Evolutionary conservation across 2,888 invertebrate species (phyloP).

Genomic region (Tridacna gigas): DNA sequence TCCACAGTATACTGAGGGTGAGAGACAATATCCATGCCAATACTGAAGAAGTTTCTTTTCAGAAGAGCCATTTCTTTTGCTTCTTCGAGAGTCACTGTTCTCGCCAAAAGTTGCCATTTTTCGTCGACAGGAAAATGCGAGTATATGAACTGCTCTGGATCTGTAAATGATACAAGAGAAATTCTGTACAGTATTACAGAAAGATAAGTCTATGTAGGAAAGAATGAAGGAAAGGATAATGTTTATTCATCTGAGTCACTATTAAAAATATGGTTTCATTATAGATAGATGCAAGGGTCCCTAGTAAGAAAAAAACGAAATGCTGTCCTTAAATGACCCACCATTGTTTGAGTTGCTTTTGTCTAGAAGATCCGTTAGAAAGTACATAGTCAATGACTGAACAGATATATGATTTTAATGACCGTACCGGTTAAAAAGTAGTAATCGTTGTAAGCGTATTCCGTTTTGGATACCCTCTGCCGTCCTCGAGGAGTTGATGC

Average conservation of each 20-base stretch:
- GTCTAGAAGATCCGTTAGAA: no score
- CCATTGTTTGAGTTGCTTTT: no score
- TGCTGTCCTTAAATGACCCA: no score
- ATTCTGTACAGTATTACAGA: no score
- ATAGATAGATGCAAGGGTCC: no score
- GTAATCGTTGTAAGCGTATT: conserved; percentile 69
- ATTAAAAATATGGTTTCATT: no score
- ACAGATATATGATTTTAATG: no score
- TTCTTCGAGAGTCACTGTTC: conserved; percentile 69
- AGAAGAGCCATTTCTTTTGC: conserved; percentile 68
- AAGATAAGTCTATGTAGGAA: no score
- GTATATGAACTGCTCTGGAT: conserved; percentile 74
- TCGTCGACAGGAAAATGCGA: conserved; percentile 75
- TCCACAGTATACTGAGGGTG: conserved; percentile 63
- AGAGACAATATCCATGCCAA: conserved; percentile 65
- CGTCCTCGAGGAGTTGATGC: conserved; percentile 57
- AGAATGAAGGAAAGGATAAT: no score
- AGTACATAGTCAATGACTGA: no score
- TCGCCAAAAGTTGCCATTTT: conserved; percentile 74
- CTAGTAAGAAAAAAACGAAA: no score
- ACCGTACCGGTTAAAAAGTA: conserved; percentile 72
- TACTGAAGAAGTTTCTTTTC: conserved; percentile 72
- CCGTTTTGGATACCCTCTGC: conserved; percentile 52
- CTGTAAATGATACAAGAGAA: conserved; percentile 31
- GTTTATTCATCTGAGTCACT: no score